Percentiles rank a stretch among this genome's conserved stretches.
Conservation (phyloP, 2,113 vertebrate species). For the Hippocampus mohnikei region DNA sequence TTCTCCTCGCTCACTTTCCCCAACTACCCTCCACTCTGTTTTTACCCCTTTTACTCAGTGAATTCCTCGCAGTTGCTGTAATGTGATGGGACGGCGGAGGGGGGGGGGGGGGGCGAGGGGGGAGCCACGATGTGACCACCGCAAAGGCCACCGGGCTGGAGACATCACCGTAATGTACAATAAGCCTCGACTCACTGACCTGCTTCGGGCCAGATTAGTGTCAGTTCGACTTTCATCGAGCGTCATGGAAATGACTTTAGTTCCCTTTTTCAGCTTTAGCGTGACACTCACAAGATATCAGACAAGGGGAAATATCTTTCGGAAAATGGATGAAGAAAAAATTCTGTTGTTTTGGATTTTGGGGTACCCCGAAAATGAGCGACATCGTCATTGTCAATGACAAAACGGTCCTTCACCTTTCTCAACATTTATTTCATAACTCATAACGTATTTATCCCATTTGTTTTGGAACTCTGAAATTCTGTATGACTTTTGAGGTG, state of each 20-base stretch:
- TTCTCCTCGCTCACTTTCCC: slow-evolving; percentile 41
- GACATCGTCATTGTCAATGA: too few relatives aligned
- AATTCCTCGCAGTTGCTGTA: slow-evolving; percentile 68
- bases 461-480: too few relatives aligned
- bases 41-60: slow-evolving; percentile 48
- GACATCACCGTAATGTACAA: slow-evolving; percentile 64
- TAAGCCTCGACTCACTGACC: slow-evolving; percentile 52
- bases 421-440: too few relatives aligned
- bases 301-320: background rate
- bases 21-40: slow-evolving; percentile 1
- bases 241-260: slow-evolving; percentile 29
- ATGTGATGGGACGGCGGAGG: slow-evolving; percentile 46
- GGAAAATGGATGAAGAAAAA: background rate
- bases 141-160: slow-evolving; percentile 54
- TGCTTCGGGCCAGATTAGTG: slow-evolving; percentile 50
- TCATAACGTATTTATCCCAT: too few relatives aligned
- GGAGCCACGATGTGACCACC: slow-evolving; percentile 46
- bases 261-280: background rate
- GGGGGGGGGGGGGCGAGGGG: background rate
- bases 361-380: too few relatives aligned
- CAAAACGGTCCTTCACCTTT: too few relatives aligned
- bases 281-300: background rate
- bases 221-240: slow-evolving; percentile 41
- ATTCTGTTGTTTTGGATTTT: background rate
- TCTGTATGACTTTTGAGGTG: too few relatives aligned